These are phyloP conservation scores for Ganaspis brasiliensis DNA, from an alignment of 2,888 invertebrate species.

Conservation along the genomic window DNA sequence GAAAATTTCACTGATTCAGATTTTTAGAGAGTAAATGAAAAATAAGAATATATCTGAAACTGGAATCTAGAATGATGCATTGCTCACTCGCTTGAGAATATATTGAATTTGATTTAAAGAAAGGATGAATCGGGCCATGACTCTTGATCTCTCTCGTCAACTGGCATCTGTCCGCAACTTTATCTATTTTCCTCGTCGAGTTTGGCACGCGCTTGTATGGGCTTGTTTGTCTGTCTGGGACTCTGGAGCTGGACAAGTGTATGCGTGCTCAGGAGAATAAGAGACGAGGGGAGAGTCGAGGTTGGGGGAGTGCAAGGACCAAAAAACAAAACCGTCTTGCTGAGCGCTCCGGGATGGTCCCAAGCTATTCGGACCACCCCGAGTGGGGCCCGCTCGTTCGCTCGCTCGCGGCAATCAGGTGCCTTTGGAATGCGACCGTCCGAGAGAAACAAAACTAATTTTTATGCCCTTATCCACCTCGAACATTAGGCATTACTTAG, in stretches of 20 bases:
- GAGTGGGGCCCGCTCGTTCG: conserved; percentile 63
- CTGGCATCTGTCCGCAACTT: not conserved
- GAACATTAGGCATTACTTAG: conserved; percentile 77
- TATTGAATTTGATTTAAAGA: not conserved
- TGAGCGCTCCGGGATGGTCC: conserved; percentile 70
- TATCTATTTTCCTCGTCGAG: conserved; percentile 11
- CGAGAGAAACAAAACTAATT: conserved; percentile 75
- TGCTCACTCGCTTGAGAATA: too few species aligned
- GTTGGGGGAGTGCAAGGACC: conserved; percentile 48
- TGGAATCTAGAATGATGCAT: too few species aligned
- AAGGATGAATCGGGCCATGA: not conserved
- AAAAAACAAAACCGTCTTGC: conserved; percentile 62
- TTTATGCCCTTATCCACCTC: conserved; percentile 73
- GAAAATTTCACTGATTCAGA: too few species aligned
- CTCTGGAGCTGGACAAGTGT: not conserved
- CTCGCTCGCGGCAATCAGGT: conserved; percentile 76
- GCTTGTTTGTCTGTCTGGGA: conserved; percentile 6
- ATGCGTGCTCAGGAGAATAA: not conserved
- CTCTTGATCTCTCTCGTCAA: not conserved
- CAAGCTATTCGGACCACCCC: conserved; percentile 77
- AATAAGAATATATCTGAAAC: too few species aligned
- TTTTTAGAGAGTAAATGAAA: too few species aligned
- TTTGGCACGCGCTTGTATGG: conserved; percentile 13
- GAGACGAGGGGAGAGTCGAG: not conserved
- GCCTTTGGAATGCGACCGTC: conserved; percentile 77